Percentiles rank a stretch among this genome's conserved stretches.
phyloP scores from a whole-genome alignment of 2,797 vertebrate species.

The Rhinella marina region DNA sequence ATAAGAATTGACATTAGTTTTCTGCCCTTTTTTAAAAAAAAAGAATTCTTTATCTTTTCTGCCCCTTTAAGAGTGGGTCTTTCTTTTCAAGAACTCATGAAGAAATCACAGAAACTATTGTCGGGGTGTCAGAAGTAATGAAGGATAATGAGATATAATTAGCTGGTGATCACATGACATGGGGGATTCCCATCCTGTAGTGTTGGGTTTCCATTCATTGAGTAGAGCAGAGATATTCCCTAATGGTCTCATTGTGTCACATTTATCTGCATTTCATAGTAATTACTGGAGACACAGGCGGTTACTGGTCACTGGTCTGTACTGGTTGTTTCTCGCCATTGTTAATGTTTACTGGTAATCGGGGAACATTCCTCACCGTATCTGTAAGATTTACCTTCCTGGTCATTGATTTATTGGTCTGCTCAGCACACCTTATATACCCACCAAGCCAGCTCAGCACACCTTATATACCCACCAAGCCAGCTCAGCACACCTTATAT shows the following conservation, averaged over 20 bases:
- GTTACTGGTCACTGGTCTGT: neutral
- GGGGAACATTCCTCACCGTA: neutral
- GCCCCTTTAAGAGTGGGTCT: too few species aligned
- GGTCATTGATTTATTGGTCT: neutral
- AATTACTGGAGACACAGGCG: neutral
- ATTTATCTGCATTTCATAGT: neutral
- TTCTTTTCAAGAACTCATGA: neutral
- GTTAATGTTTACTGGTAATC: neutral
- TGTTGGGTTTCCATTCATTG: neutral
- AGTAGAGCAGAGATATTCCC: neutral
- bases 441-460: too few species aligned
- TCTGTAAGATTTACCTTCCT: neutral
- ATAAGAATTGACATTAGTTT: too few species aligned
- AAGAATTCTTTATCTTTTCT: too few species aligned
- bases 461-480: too few species aligned
- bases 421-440: too few species aligned
- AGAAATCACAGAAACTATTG: neutral
- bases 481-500: too few species aligned
- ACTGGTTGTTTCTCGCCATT: neutral
- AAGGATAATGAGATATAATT: constrained; percentile 18
- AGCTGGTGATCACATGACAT: neutral
- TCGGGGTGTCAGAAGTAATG: neutral
- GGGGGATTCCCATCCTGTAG: neutral
- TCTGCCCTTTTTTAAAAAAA: too few species aligned
- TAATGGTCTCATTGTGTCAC: neutral